These are phyloP conservation scores for Oligia fasciuncula DNA, from an alignment of 2,888 invertebrate species.

Conservation along the genomic window DNA sequence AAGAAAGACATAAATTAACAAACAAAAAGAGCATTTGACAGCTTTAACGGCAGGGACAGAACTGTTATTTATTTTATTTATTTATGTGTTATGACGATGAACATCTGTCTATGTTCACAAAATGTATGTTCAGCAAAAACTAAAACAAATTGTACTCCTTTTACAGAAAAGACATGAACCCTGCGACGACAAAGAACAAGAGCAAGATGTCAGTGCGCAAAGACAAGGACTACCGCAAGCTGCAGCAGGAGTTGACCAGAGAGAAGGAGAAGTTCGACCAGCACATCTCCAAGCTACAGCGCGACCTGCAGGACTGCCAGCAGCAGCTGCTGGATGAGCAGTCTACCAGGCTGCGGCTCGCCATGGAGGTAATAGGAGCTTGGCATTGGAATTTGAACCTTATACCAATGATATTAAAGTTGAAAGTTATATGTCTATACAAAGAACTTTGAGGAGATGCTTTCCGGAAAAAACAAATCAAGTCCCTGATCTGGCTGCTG, in stretches of 20 bases:
- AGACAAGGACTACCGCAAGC: slow-evolving; percentile 98
- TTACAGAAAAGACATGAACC: slow-evolving; percentile 90
- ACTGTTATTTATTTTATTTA: not conserved
- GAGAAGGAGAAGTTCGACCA: slow-evolving; percentile 98
- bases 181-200: slow-evolving; percentile 94
- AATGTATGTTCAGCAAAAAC: too few relatives aligned
- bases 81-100: not conserved
- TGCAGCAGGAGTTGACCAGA: slow-evolving; percentile 97
- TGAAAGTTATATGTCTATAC: too few relatives aligned
- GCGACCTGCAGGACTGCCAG: slow-evolving; percentile 96
- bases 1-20: not conserved
- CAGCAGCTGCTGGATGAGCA: slow-evolving; percentile 94
- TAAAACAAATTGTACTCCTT: not conserved
- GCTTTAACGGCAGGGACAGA: not conserved
- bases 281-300: slow-evolving; percentile 95
- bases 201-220: slow-evolving; percentile 95
- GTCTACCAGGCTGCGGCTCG: slow-evolving; percentile 93
- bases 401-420: rapidly evolving
- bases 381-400: not conserved
- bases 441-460: too few relatives aligned
- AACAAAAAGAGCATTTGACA: not conserved
- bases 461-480: too few relatives aligned
- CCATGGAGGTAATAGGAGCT: slow-evolving; percentile 93
- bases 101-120: too few relatives aligned
- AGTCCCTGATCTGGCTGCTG: not conserved